Evolutionary conservation across 1,140 invertebrate species (phyloP).

Genomic region (Drosophila lini): DNA sequence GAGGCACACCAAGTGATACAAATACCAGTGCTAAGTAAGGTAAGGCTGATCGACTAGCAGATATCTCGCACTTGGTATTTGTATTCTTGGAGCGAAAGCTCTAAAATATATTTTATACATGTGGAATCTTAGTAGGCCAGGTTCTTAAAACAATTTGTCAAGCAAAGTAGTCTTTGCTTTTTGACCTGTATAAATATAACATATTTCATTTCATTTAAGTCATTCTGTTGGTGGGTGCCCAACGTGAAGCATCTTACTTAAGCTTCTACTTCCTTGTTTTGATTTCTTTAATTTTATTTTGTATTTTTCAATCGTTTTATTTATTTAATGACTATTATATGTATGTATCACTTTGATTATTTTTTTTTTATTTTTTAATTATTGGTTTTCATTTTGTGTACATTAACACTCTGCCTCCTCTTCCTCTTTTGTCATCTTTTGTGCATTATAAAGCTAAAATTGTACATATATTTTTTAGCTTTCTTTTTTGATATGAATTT

Average conservation of each 20-base stretch:
- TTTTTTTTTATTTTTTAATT: too few relatives aligned
- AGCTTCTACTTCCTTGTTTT: not conserved
- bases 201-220: not conserved
- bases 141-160: not conserved
- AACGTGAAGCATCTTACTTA: not conserved
- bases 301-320: too few relatives aligned
- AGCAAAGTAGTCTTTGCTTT: not conserved
- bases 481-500: too few relatives aligned
- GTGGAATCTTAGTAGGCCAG: not conserved
- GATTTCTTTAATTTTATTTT: not conserved
- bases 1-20: constrained; percentile 12
- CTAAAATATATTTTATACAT: not conserved
- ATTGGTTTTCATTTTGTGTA: too few relatives aligned
- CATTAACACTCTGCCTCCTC: too few relatives aligned
- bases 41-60: not conserved
- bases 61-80: not conserved
- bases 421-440: too few relatives aligned
- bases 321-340: too few relatives aligned
- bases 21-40: not conserved
- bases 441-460: too few relatives aligned
- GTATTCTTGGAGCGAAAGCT: not conserved
- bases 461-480: too few relatives aligned
- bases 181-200: too few relatives aligned
- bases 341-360: too few relatives aligned
- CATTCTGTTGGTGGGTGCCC: not conserved